phyloP scores from a whole-genome alignment of 64 coral and sea anemone genomes.

The Montipora efflorescens region DNA sequence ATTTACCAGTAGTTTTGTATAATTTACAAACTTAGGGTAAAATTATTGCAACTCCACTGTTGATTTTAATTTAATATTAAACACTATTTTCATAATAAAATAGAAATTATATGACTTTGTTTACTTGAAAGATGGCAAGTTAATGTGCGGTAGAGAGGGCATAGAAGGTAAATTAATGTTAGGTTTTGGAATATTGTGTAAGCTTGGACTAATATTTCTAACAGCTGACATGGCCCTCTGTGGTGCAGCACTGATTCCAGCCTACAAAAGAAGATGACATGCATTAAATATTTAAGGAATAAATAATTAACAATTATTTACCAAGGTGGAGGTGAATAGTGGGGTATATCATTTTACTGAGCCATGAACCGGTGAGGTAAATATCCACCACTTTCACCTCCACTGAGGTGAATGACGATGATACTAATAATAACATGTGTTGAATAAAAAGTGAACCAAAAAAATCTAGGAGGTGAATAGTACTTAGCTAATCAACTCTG shows the following conservation, averaged over 20 bases:
- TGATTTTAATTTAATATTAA: neutral
- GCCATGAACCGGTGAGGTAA: no score
- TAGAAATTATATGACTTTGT: neutral
- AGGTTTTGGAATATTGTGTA: constrained; percentile 92
- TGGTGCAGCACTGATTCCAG: constrained; percentile 93
- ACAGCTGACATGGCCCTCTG: constrained; percentile 96
- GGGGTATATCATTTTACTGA: no score
- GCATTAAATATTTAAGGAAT: no score
- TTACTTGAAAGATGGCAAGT: constrained; percentile 79
- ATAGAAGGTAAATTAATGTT: constrained; percentile 84
- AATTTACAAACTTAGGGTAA: neutral
- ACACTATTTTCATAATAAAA: constrained; percentile 28
- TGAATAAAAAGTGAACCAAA: no score
- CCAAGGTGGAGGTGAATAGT: no score
- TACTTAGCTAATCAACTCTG: no score
- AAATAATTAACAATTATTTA: no score
- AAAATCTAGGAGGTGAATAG: no score
- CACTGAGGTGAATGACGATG: no score
- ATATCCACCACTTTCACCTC: no score
- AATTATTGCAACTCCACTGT: neutral
- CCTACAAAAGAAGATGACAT: constrained; percentile 52
- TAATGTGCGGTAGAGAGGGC: constrained; percentile 90
- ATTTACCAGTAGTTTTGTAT: neutral
- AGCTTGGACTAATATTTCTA: constrained; percentile 92
- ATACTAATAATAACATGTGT: no score